phyloP scores from a whole-genome alignment of 2,888 invertebrate species.

The Oscheius sp. region DNA sequence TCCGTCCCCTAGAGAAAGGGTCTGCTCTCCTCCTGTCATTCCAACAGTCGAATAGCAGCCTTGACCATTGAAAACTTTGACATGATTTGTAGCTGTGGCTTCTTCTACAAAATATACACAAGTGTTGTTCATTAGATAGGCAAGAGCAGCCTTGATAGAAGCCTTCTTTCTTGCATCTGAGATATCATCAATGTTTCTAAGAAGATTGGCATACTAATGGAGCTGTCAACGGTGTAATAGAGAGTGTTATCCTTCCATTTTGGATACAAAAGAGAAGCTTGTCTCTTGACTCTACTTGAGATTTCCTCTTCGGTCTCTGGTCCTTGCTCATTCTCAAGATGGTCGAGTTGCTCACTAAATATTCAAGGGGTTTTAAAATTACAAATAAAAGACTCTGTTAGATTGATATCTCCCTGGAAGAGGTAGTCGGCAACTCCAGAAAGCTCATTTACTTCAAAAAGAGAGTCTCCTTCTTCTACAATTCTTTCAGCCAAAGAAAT shows the following conservation, averaged over 20 bases:
- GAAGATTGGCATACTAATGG: slow-evolving; percentile 18
- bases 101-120: slow-evolving; percentile 37
- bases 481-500: neutral
- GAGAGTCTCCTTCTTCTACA: slow-evolving; percentile 14
- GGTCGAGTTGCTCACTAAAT: slow-evolving; percentile 22
- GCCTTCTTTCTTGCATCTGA: slow-evolving; percentile 27
- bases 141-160: slow-evolving; percentile 30
- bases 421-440: slow-evolving; percentile 31
- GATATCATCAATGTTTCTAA: neutral
- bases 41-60: slow-evolving; percentile 49
- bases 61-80: slow-evolving; percentile 43
- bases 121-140: slow-evolving; percentile 29
- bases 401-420: slow-evolving; percentile 34
- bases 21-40: slow-evolving; percentile 45
- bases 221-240: slow-evolving; percentile 38
- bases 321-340: neutral
- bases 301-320: no score
- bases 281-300: slow-evolving; percentile 42
- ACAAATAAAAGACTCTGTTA: slow-evolving; percentile 13
- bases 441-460: slow-evolving; percentile 26
- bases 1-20: slow-evolving; percentile 42
- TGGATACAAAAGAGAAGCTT: slow-evolving; percentile 31
- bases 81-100: slow-evolving; percentile 37
- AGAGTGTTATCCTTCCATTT: slow-evolving; percentile 45
- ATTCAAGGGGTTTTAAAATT: neutral